Evolutionary conservation across 2,888 invertebrate genomes (phyloP), one percentile per base, ranked within the genome.

Genomic region (Lypha dubia): DNA sequence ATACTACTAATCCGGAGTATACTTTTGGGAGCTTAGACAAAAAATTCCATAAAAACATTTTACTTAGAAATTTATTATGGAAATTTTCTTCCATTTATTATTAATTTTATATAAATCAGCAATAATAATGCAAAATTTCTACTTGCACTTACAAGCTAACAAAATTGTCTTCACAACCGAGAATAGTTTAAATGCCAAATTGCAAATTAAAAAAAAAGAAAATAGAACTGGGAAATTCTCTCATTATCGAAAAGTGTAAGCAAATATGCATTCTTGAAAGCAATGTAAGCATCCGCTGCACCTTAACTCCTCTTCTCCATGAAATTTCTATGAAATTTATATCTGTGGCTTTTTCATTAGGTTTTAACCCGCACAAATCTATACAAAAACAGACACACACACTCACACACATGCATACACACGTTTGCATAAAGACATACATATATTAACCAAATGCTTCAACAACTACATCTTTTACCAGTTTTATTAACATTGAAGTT

Each of bases 341-440:
- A 84, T 80, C 32, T 80, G 80, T 68, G 84, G 80, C 22, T 84
- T 68, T 75, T 73, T 80, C 84, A 79, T 75, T 75, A 76, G 53
- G 60, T 73, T 71, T 24, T n/a, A 75, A 17, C 41, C 63, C 49
- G 60, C 73, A 77, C 35, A 38, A 11, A 70, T 28, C 44, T 32
- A 1, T 20, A 51, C 51, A 41, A 5, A 70, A 5, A 5, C 38
- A 38, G 5, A 17, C 41, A 46, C 35, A 38, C 13, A 20, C 2
- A 9, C n/a, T 28, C 8, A 56, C n/a, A 63, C 58, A 63, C 11
- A 13, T 4, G 5, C 15, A 71, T 51, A 71, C n/a, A 56, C 56
- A 53, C n/a, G n/a, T n/a, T n/a, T n/a, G n/a, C n/a, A n/a, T n/a
- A n/a, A n/a, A n/a, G n/a, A n/a, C n/a, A n/a, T n/a, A n/a, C n/a